phyloP scores from a whole-genome alignment of 1,140 invertebrate genomes.

The Streblospio benedicti region DNA sequence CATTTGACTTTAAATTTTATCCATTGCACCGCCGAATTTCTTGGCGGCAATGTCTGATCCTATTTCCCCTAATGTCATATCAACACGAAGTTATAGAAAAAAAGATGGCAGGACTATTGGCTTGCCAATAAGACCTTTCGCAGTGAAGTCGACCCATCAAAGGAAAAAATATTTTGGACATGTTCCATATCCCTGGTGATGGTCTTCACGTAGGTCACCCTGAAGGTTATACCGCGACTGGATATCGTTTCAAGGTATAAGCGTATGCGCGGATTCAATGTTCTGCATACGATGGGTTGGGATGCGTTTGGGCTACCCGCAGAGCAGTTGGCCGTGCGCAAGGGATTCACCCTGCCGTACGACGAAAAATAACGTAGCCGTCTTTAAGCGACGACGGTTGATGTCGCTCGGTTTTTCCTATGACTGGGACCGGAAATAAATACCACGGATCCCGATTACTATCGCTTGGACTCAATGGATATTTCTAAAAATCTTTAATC shows the following conservation, averaged over 20 bases:
- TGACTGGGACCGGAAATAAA: conserved; percentile 67
- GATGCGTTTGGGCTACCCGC: conserved; percentile 94
- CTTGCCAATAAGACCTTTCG: too few relatives aligned
- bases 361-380: conserved; percentile 62
- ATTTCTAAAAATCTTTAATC: conserved; percentile 74
- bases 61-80: too few relatives aligned
- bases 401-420: conserved; percentile 70
- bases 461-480: conserved; percentile 80
- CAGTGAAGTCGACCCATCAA: too few relatives aligned
- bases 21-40: too few relatives aligned
- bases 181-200: conserved; percentile 97
- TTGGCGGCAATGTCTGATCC: too few relatives aligned
- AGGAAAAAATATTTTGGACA: too few relatives aligned
- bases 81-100: too few relatives aligned
- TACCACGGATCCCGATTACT: conserved; percentile 46
- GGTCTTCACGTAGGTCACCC: conserved; percentile 91
- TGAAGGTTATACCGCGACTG: conserved; percentile 84
- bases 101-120: too few relatives aligned
- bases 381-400: conserved; percentile 79
- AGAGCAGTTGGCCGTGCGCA: conserved; percentile 86
- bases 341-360: conserved; percentile 57
- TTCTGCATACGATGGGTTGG: conserved; percentile 92
- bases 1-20: too few relatives aligned
- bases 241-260: conserved; percentile 76
- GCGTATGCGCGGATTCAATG: conserved; percentile 32